Conservation (phyloP, 2,113 vertebrate genomes). For the Dipodomys merriami region DNA sequence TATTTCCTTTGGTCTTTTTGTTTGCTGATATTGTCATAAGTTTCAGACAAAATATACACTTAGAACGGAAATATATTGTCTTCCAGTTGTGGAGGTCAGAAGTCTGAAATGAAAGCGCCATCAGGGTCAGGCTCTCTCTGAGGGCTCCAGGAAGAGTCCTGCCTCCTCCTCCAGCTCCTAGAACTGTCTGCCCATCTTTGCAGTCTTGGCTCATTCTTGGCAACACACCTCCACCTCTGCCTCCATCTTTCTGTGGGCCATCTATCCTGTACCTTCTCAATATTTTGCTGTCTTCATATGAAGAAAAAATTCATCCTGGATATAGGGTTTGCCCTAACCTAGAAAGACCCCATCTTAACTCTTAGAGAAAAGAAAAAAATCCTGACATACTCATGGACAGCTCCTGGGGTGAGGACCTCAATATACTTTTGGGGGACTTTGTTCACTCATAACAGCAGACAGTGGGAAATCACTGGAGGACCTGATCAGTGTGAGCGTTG, state of each 20-base stretch:
- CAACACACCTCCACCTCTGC: not conserved
- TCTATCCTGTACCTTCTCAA: not conserved
- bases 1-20: not conserved
- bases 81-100: not conserved
- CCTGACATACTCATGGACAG: not conserved
- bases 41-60: not conserved
- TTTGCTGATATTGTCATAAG: not conserved
- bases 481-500: not conserved
- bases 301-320: not conserved
- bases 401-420: not conserved
- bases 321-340: not conserved
- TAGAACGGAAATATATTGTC: not conserved
- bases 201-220: not conserved
- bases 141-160: not conserved
- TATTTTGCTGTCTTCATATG: not conserved
- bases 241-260: not conserved
- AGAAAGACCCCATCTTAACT: constrained; percentile 33
- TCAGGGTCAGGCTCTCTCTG: not conserved
- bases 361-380: not conserved
- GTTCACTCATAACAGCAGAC: not conserved
- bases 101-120: not conserved
- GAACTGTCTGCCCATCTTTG: no score
- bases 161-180: not conserved
- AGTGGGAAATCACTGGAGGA: not conserved
- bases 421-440: not conserved